These are phyloP conservation scores for Lymantria dispar DNA, from an alignment of 2,888 invertebrate species.

Conservation along the genomic window DNA sequence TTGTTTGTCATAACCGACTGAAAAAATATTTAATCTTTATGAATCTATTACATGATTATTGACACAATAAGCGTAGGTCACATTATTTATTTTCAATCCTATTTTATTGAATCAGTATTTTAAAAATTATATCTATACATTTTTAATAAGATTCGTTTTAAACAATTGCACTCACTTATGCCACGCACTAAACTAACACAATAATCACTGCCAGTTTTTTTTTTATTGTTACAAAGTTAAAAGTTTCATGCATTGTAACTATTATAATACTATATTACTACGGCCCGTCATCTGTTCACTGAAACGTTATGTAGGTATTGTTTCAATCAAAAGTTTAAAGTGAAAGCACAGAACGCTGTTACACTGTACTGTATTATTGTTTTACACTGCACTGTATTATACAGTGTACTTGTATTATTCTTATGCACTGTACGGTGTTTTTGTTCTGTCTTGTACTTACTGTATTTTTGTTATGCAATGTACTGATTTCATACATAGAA, in stretches of 20 bases:
- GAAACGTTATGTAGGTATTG: conserved; percentile 15
- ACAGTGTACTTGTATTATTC: too few relatives aligned
- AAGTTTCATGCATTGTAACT: conserved; percentile 19
- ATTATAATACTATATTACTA: conserved; percentile 26
- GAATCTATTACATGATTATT: conserved; percentile 51
- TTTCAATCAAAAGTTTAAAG: conserved; percentile 7
- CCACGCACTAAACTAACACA: conserved; percentile 29
- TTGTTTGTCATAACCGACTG: conserved; percentile 51
- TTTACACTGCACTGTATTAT: too few relatives aligned
- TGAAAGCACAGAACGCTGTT: conserved; percentile 2
- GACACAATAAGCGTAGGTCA: conserved; percentile 61
- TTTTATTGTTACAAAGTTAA: conserved; percentile 3
- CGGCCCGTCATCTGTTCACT: conserved; percentile 34
- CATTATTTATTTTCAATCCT: conserved; percentile 42
- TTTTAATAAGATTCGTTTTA: conserved; percentile 39
- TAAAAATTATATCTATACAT: conserved; percentile 39
- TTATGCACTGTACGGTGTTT: too few relatives aligned
- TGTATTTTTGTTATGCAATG: too few relatives aligned
- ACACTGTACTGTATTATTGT: too few relatives aligned
- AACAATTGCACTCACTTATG: conserved; percentile 46
- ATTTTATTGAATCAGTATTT: conserved; percentile 31
- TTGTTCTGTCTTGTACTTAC: too few relatives aligned
- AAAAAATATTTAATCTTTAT: conserved; percentile 61
- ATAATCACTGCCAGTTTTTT: conserved; percentile 15
- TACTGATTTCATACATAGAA: too few relatives aligned